A percentile compares a stretch with the other conserved stretches of the same genome.
Conservation (phyloP, 2,888 invertebrate genomes). For the Caenorhabditis japonica region DNA sequence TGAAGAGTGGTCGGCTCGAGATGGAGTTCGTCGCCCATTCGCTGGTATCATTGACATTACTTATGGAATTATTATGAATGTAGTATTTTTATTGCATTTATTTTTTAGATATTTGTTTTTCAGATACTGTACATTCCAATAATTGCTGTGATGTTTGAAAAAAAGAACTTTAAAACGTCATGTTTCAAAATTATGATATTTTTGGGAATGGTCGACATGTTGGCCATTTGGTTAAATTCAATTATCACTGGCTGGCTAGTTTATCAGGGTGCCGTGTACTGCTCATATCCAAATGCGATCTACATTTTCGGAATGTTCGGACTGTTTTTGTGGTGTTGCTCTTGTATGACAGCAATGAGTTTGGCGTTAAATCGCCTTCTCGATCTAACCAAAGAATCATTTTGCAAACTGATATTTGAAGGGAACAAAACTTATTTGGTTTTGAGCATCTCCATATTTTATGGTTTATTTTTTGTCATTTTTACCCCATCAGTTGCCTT, state of each 20-base stretch:
- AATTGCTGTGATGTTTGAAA: conserved; percentile 23
- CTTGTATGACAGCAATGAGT: conserved; percentile 36
- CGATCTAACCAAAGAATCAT: conserved; percentile 5
- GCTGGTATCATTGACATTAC: conserved; percentile 15
- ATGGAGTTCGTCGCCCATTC: conserved; percentile 20
- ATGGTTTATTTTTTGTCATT: conserved; percentile 31
- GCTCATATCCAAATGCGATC: conserved; percentile 34
- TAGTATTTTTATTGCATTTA: not conserved
- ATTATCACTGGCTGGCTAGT: conserved; percentile 40
- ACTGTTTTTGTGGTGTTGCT: conserved; percentile 34
- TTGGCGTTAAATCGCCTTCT: conserved; percentile 32
- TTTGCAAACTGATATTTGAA: conserved; percentile 17
- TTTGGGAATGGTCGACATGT: conserved; percentile 39
- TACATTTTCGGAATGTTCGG: conserved; percentile 37
- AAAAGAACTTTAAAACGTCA: conserved; percentile 30
- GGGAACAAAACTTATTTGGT: conserved; percentile 17
- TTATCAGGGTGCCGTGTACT: conserved; percentile 29
- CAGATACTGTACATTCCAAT: conserved; percentile 37
- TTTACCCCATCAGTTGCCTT: conserved; percentile 42
- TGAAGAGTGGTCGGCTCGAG: conserved; percentile 19
- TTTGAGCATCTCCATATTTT: conserved; percentile 27
- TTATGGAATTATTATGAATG: conserved; percentile 35
- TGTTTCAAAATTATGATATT: conserved; percentile 50
- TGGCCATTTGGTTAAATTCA: conserved; percentile 36
- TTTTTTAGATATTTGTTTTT: not conserved